These are phyloP conservation scores for Limonius californicus DNA, from an alignment of 1,140 invertebrate genomes.

Conservation along the genomic window DNA sequence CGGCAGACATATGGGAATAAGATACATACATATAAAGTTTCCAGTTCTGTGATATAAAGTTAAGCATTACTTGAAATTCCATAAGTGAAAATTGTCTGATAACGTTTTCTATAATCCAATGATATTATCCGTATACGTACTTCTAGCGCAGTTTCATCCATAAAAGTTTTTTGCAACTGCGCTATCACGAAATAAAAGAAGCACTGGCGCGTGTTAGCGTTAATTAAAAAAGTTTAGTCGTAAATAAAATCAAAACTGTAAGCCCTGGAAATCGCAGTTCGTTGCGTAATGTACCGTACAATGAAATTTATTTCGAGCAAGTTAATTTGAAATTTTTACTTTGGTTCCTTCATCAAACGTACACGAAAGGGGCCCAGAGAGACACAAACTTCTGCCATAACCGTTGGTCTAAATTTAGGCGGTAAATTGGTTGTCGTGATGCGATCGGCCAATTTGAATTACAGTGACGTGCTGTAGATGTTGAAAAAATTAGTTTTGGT, in stretches of 20 bases:
- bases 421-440: not conserved
- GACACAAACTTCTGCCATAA: not conserved
- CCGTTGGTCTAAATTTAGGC: not conserved
- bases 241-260: slow-evolving; percentile 20
- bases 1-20: too few relatives aligned
- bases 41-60: too few relatives aligned
- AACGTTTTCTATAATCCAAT: too few relatives aligned
- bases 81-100: too few relatives aligned
- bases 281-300: not conserved
- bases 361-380: not conserved
- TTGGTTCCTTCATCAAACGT: not conserved
- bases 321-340: not conserved
- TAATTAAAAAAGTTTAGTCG: slow-evolving; percentile 25
- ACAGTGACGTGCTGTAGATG: not conserved
- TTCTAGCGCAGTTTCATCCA: not conserved
- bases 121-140: too few relatives aligned
- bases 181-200: slow-evolving; percentile 22
- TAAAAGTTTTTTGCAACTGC: not conserved
- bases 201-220: slow-evolving; percentile 20
- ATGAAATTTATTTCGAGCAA: not conserved
- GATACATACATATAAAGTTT: too few relatives aligned
- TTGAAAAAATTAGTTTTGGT: not conserved
- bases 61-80: too few relatives aligned
- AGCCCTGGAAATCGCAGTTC: not conserved
- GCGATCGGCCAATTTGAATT: not conserved